These are phyloP conservation scores for Chlorocebus sabaeus DNA, from an alignment of 2,113 vertebrate genomes.

Conservation along the genomic window DNA sequence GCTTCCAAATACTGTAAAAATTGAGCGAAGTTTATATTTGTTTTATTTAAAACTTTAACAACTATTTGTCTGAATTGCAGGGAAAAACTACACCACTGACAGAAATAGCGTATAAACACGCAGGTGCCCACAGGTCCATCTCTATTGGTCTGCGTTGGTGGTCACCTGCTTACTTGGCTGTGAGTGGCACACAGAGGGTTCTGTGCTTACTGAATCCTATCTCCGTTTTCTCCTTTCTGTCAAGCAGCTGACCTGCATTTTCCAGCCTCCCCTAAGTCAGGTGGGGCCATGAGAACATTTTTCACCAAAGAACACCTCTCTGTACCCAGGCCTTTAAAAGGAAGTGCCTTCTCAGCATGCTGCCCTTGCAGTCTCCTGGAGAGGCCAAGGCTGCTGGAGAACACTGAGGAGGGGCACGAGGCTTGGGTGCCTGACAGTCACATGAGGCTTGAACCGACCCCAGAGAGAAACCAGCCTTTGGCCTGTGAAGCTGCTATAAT, in stretches of 20 bases:
- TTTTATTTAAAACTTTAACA: background rate
- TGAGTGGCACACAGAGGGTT: background rate
- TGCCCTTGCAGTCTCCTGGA: too few relatives aligned
- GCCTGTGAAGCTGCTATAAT: background rate
- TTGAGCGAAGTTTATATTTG: background rate
- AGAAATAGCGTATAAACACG: background rate
- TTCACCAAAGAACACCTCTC: background rate
- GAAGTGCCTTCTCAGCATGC: rapidly evolving
- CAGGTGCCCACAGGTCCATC: background rate
- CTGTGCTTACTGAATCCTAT: background rate
- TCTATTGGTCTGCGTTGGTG: too few relatives aligned
- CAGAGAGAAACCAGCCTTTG: background rate
- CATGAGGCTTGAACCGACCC: rapidly evolving
- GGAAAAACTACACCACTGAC: background rate
- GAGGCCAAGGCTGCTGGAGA: background rate
- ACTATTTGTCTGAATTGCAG: background rate
- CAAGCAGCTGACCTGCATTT: background rate
- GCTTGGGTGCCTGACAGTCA: rapidly evolving
- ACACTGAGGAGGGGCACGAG: background rate
- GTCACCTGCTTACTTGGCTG: background rate
- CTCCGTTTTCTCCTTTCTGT: background rate
- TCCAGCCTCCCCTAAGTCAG: background rate
- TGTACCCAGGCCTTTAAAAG: rapidly evolving
- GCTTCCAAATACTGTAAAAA: background rate
- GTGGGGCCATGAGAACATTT: background rate